Evolutionary conservation across 1,140 invertebrate genomes (phyloP).

Genomic region (Arion vulgaris): DNA sequence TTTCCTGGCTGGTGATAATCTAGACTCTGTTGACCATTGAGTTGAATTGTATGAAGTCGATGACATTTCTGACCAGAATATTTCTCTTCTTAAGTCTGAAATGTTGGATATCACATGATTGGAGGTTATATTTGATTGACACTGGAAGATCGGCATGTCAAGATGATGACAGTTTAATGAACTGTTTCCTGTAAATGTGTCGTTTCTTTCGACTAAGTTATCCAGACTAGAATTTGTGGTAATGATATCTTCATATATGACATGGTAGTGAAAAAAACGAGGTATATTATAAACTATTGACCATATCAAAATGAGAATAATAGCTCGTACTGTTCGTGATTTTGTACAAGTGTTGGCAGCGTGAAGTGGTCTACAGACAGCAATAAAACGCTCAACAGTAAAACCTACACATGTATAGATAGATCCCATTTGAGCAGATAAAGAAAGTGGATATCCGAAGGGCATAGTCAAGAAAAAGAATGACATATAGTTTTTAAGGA

Average conservation of each 20-base stretch:
- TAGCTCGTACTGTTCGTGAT: conserved; percentile 76
- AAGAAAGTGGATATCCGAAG: conserved; percentile 76
- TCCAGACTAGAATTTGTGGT: not conserved
- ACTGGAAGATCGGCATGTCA: not conserved
- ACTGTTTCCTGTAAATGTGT: not conserved
- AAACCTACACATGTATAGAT: conserved; percentile 87
- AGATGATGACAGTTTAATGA: not conserved
- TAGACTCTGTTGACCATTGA: conserved; percentile 35
- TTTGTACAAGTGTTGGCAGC: conserved; percentile 85
- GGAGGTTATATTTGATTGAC: not conserved
- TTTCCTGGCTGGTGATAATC: conserved; percentile 39
- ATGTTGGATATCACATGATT: not conserved
- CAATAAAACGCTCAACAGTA: conserved; percentile 84
- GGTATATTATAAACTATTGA: conserved; percentile 80
- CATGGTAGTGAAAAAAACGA: conserved; percentile 80
- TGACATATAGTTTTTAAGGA: conserved; percentile 79
- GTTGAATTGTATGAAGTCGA: conserved; percentile 9
- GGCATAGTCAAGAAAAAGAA: conserved; percentile 74
- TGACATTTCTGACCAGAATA: not conserved
- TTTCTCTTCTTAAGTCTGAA: not conserved
- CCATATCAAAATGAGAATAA: conserved; percentile 78
- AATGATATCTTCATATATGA: conserved; percentile 38
- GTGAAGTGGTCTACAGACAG: conserved; percentile 83
- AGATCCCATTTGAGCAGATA: conserved; percentile 85
- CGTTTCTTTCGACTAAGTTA: not conserved